Evolutionary conservation across 2,888 invertebrate species (phyloP), one percentile per base, ranked within the genome.

Genomic region (Rhogogaster chlorosoma): DNA sequence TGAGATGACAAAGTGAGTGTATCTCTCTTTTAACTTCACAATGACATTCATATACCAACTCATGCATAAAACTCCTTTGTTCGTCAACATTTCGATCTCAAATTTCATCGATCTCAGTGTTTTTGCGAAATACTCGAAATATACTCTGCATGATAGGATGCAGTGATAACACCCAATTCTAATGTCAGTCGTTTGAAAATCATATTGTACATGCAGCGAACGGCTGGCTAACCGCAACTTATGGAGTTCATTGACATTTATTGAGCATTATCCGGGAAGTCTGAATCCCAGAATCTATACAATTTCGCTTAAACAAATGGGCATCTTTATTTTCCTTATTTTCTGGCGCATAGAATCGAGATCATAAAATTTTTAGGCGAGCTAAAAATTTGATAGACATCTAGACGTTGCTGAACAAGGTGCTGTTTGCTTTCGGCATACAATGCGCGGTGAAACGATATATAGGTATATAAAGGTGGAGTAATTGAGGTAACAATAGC

Each of bases 401-500:
- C 22, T 32, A 61, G 22, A 22, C 42, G 42, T 71, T 71, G 22
- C 42, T n/a, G 7, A 71, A 71, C 26, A 22, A 36, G 15, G 38
- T 4, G 29, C 6, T 29, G 32, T 29, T 67, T 32, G 26, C 29
- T 67, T 29, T 67, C 18, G 71, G 10, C 38, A 42, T 71, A 71
- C 9, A 15, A 71, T 29, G 29, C 64, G 29, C 4, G 12, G 12
- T 12, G 7, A 22, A 64, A 64, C 26, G 29, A 29, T 64, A 29
- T 36, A 70, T 10, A 71, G 15, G n/a, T 36, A n/a, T 38, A 36
- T 15, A 75, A 49, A 75, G 45, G 26, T 75, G 15, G 45, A 57
- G 32, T 57, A 57, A 57, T 78, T 57, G 29, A 57, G n/a, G 53
- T 57, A 78, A 78, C 26, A 57, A 53, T n/a, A 78, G 36, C 10